Percentiles rank a stretch among this genome's conserved stretches.
phyloP scores from a whole-genome alignment of 2,113 vertebrate species.

The Syngnathoides biaculeatus region DNA sequence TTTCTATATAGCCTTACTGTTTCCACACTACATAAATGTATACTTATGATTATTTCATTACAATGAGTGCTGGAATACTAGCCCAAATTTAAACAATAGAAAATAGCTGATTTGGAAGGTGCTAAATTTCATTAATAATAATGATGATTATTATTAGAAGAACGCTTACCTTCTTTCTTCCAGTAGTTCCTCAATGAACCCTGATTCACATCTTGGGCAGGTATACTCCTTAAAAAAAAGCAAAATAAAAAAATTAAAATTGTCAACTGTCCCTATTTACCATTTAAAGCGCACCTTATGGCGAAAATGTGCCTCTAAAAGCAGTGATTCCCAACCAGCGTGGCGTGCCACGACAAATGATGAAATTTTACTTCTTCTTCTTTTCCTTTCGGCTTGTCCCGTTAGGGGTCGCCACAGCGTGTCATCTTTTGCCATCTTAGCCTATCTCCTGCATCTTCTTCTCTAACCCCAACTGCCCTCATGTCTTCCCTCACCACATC shows the following conservation, averaged over 20 bases:
- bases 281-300: background rate
- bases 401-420: no score
- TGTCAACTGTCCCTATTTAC: background rate
- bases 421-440: no score
- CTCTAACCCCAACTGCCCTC: no score
- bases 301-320: background rate
- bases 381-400: no score
- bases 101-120: background rate
- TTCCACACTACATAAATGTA: background rate
- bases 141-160: background rate
- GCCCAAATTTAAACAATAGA: background rate
- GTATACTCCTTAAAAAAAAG: conserved; percentile 82
- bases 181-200: conserved; percentile 92
- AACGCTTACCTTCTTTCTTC: conserved; percentile 83
- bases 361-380: no score
- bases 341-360: no score
- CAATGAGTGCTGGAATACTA: background rate
- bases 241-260: background rate
- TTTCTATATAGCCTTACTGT: background rate
- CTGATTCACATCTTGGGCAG: conserved; percentile 91
- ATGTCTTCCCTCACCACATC: no score
- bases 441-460: no score
- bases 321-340: no score
- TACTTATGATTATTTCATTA: background rate
- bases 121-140: background rate